Evolutionary conservation across 2,113 vertebrate genomes (phyloP).

Genomic region (Falco punctatus): DNA sequence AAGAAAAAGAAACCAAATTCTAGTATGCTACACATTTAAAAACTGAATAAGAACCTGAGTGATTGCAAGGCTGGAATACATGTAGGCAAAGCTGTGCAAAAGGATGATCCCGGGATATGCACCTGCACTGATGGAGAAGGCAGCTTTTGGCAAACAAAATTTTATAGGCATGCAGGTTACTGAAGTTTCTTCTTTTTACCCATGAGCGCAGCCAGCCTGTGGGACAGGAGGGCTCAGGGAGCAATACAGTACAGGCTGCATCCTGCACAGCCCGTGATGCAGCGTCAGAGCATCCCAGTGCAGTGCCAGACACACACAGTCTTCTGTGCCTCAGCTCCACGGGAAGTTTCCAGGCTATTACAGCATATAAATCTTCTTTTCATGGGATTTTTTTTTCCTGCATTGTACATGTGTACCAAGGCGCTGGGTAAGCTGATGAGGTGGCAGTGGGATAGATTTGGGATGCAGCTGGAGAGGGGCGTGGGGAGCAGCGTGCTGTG

Average conservation of each 20-base stretch:
- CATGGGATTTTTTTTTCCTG: neutral
- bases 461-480: neutral
- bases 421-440: neutral
- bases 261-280: neutral
- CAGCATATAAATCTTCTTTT: neutral
- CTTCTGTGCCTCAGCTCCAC: neutral
- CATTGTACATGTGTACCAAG: accelerated
- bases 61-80: neutral
- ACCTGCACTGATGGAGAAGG: neutral
- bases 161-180: neutral
- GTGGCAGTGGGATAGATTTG: neutral
- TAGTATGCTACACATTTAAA: neutral
- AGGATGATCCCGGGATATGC: neutral
- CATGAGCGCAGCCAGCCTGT: neutral
- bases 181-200: neutral
- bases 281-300: neutral
- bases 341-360: neutral
- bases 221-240: neutral
- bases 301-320: neutral
- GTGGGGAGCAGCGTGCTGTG: neutral
- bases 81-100: neutral
- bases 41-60: neutral
- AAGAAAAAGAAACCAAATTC: neutral
- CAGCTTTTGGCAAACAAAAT: neutral
- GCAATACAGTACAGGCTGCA: neutral